Percentiles rank a stretch among this genome's conserved stretches.
Conservation (phyloP, 2,797 vertebrate species). For the Sparus aurata region DNA sequence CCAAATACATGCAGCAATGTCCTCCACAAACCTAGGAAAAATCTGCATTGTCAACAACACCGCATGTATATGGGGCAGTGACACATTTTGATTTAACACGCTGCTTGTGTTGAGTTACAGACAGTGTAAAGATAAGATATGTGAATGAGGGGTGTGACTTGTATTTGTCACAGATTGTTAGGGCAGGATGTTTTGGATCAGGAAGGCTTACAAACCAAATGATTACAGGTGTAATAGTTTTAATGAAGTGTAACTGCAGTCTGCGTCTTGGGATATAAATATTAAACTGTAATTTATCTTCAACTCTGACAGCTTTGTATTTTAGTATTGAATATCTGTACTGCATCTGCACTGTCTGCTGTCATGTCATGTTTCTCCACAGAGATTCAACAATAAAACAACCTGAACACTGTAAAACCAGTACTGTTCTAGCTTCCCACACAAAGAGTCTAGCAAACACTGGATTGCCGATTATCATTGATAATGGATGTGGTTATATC, state of each 20-base stretch:
- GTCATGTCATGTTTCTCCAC: neutral
- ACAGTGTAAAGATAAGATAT: neutral
- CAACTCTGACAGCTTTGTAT: neutral
- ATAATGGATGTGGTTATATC: constrained; percentile 3
- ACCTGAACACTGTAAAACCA: neutral
- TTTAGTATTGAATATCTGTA: neutral
- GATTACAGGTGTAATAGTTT: neutral
- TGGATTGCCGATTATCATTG: neutral
- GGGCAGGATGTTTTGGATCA: constrained; percentile 15
- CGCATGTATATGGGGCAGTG: neutral
- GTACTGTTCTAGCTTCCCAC: neutral
- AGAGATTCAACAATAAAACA: neutral
- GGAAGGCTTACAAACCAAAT: neutral
- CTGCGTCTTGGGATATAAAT: neutral
- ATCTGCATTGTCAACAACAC: too few relatives aligned
- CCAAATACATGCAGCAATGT: neutral
- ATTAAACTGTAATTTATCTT: neutral
- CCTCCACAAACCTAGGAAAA: too few relatives aligned
- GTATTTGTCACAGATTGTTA: neutral
- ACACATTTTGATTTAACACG: neutral
- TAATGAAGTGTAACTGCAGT: neutral
- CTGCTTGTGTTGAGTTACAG: neutral
- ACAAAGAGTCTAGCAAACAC: neutral
- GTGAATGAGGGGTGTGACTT: neutral
- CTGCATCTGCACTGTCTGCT: neutral